Evolutionary conservation across 2,113 vertebrate species (phyloP).

Genomic region (Triplophysa dalaica): DNA sequence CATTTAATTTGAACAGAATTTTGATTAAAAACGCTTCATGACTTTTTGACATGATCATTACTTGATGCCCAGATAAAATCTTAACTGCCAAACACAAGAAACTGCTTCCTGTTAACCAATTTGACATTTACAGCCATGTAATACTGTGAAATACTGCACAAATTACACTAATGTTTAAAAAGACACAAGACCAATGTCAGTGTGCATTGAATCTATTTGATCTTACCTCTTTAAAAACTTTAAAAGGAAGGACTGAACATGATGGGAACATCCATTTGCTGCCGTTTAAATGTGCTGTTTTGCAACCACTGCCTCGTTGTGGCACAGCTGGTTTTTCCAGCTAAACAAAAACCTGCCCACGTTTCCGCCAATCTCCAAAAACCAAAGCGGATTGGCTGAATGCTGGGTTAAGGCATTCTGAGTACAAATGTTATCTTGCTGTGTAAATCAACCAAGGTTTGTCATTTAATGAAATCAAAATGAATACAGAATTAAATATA

Average conservation of each 20-base stretch:
- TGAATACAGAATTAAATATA: background rate
- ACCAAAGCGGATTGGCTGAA: background rate
- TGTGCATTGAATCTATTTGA: background rate
- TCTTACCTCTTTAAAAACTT: conserved; percentile 30
- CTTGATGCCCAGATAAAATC: no score
- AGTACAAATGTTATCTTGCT: background rate
- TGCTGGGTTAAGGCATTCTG: background rate
- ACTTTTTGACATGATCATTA: no score
- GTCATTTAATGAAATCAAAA: background rate
- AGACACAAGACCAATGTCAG: background rate
- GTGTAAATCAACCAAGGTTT: background rate
- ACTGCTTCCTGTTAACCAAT: conserved; percentile 2
- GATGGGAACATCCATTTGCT: background rate
- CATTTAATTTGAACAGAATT: no score
- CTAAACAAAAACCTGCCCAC: background rate
- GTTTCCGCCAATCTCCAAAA: background rate
- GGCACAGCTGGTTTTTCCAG: conserved; percentile 40
- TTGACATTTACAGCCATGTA: background rate
- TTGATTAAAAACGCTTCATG: no score
- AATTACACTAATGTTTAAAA: background rate
- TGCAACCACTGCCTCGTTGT: conserved; percentile 17
- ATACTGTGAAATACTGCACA: background rate
- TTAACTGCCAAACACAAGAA: background rate
- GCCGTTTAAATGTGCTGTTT: background rate
- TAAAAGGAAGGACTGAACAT: background rate